Base-by-base conservation (phyloP, 2,113 vertebrate species). In the Semnornis frantzii region DNA sequence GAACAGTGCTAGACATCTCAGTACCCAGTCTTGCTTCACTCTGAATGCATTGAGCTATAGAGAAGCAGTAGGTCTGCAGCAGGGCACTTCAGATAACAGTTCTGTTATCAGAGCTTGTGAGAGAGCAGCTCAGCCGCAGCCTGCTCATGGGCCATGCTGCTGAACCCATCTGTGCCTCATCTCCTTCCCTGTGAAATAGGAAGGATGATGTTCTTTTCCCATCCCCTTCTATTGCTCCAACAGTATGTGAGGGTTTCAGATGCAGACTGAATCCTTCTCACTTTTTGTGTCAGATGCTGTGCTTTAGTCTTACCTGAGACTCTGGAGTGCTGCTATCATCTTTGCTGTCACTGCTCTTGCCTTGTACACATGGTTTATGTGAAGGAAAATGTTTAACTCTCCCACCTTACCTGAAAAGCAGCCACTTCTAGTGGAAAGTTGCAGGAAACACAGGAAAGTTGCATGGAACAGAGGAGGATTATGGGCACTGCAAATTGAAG, bases 41-140 rank as follows among this genome's bases (percentile, higher is more conserved):
- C 24, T 37, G 39, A 37, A 17, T 46, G 14, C 12, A 3, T 3
- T 24, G 27, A 72, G 10, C 8, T 55, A 24, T n/a, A 64, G 39
- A 50, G 25, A 73, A 75, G n/a, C 5, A 15, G 20, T 4, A 11
- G 0, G 0, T 5, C n/a, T 73, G 57, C 31, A 34, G 65, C 77
- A 50, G 77, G 69, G 7, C 18, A 25, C 39, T 75, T 62, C 54
- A 55, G 46, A 25, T 27, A 57, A 52, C 50, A 76, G 18, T 39
- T 54, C 59, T 44, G 19, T 14, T 21, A 12, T 2, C 20, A 7
- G 57, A 5, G 28, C 8, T 48, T 19, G 3, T 55, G 42, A 25
- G 58, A 55, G 75, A 75, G 24, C 68, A 74, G 24, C 68, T 87
- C 44, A 21, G 42, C 24, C 76, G 15, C 33, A 85, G 28, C 5